Evolutionary conservation across 2,113 vertebrate species (phyloP).

Genomic region (Hucho hucho): DNA sequence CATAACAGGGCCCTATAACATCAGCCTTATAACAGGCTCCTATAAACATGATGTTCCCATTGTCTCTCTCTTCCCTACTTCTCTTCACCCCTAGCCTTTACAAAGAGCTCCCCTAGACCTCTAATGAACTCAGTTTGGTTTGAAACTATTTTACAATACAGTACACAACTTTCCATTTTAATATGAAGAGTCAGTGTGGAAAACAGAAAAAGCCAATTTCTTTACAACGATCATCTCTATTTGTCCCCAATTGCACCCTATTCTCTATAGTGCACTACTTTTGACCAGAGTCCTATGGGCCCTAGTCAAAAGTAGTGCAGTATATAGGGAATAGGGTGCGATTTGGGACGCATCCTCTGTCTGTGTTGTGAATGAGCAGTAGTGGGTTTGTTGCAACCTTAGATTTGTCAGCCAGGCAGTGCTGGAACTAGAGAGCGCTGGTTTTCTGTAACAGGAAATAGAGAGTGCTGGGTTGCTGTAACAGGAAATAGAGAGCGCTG

Average conservation of each 20-base stretch:
- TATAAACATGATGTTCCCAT: too few relatives aligned
- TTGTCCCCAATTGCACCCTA: background rate
- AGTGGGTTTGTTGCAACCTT: conserved; percentile 43
- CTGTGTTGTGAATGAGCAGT: background rate
- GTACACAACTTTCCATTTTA: background rate
- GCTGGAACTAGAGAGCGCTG: too few relatives aligned
- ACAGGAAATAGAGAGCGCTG: conserved; percentile 22
- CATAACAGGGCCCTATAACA: too few relatives aligned
- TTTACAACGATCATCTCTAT: background rate
- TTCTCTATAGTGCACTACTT: too few relatives aligned
- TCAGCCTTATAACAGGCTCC: too few relatives aligned
- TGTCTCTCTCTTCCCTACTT: too few relatives aligned
- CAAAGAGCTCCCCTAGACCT: background rate
- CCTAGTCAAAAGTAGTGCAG: too few relatives aligned
- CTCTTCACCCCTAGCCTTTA: too few relatives aligned
- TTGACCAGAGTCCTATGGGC: too few relatives aligned
- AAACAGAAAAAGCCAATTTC: background rate
- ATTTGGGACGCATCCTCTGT: background rate
- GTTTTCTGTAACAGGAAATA: too few relatives aligned
- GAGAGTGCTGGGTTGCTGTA: too few relatives aligned
- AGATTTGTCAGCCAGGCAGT: conserved; percentile 52
- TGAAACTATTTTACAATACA: background rate
- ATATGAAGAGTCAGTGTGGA: background rate
- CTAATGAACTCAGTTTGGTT: background rate
- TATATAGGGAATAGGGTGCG: too few relatives aligned